Evolutionary conservation across 2,797 vertebrate species (phyloP).

Genomic region (Tachyglossus aculeatus): DNA sequence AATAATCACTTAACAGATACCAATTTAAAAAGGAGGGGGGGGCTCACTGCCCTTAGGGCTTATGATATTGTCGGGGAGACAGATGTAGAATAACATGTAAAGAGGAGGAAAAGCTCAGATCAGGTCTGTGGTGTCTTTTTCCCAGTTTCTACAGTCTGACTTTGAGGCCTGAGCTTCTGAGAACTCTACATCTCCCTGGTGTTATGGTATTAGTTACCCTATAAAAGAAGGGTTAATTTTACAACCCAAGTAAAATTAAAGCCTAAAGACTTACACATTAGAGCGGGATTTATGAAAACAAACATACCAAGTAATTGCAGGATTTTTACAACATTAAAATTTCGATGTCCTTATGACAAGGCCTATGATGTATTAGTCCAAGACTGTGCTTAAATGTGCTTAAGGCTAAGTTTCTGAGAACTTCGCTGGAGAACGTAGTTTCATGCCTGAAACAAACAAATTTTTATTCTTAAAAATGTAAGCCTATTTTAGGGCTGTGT

Average conservation of each 20-base stretch:
- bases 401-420: constrained; percentile 23
- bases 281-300: constrained; percentile 63
- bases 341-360: constrained; percentile 34
- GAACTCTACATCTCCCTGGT: constrained; percentile 46
- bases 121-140: background rate
- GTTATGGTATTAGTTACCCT: constrained; percentile 65
- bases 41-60: too few relatives aligned
- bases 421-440: constrained; percentile 4
- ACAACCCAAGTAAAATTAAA: constrained; percentile 59
- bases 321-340: constrained; percentile 39
- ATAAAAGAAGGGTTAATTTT: constrained; percentile 68
- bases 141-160: constrained; percentile 27
- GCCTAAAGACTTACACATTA: constrained; percentile 56
- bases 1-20: too few relatives aligned
- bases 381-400: background rate
- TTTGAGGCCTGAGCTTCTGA: constrained; percentile 30
- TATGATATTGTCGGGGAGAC: too few relatives aligned
- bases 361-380: constrained; percentile 22
- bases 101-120: too few relatives aligned
- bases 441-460: background rate
- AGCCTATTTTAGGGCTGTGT: too few relatives aligned
- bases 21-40: too few relatives aligned
- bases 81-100: too few relatives aligned
- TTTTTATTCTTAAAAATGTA: too few relatives aligned
- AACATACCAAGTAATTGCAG: constrained; percentile 30